Conservation (phyloP, 1,140 invertebrate species). For the Scaptodrosophila lebanonensis region DNA sequence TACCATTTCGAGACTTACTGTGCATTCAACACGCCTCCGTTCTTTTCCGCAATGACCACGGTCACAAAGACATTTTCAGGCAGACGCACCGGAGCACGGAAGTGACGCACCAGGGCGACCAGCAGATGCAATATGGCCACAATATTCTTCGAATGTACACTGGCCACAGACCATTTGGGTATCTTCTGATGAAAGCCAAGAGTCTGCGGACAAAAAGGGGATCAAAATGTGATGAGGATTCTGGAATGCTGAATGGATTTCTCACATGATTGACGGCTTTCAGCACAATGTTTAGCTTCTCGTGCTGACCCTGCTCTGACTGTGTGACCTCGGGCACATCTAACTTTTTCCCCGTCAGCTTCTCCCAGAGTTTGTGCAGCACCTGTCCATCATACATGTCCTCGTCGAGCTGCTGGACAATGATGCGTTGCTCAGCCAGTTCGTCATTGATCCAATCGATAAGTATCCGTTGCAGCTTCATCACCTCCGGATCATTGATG, state of each 20-base stretch:
- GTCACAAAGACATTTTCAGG: constrained; percentile 96
- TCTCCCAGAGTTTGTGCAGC: constrained; percentile 96
- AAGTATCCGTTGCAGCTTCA: constrained; percentile 91
- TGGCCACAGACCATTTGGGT: constrained; percentile 95
- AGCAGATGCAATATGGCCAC: constrained; percentile 96
- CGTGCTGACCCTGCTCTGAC: constrained; percentile 97
- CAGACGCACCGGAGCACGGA: constrained; percentile 94
- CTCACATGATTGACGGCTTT: constrained; percentile 88
- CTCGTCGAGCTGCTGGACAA: constrained; percentile 97
- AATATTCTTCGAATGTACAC: constrained; percentile 96
- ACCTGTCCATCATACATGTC: constrained; percentile 98
- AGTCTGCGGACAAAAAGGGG: constrained; percentile 77
- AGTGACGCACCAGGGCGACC: constrained; percentile 94
- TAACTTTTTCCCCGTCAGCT: constrained; percentile 91
- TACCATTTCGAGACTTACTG: constrained; percentile 54
- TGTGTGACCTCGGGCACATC: constrained; percentile 99
- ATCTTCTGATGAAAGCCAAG: constrained; percentile 80
- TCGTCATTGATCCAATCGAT: constrained; percentile 99
- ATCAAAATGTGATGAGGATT: not conserved
- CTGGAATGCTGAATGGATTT: constrained; percentile 10
- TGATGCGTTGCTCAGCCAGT: constrained; percentile 96
- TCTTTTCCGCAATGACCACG: constrained; percentile 91
- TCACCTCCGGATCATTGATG: constrained; percentile 90
- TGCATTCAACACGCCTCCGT: constrained; percentile 76
- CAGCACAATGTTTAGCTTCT: constrained; percentile 94